Conservation (phyloP, 2,113 vertebrate genomes). For the Pogonocichla stellata region DNA sequence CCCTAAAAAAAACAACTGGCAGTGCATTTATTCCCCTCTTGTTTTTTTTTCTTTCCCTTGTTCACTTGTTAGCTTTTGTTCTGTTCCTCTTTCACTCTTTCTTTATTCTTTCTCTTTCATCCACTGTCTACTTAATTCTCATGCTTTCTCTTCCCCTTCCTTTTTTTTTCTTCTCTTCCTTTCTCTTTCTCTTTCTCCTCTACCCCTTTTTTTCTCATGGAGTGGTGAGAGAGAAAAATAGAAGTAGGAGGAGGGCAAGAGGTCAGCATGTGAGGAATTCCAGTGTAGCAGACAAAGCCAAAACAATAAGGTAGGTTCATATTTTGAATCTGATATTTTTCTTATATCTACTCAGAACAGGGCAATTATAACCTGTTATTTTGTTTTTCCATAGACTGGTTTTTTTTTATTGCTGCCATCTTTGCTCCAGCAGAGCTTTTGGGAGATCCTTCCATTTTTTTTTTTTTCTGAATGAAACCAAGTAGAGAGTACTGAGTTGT, state of each 20-base stretch:
- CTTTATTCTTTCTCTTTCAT: neutral
- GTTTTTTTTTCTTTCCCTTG: neutral
- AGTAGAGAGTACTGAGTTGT: too few species aligned
- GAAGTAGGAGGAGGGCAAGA: constrained; percentile 33
- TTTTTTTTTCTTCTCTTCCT: neutral
- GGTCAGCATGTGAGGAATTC: constrained; percentile 54
- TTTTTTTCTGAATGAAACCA: too few species aligned
- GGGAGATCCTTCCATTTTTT: too few species aligned
- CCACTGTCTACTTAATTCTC: neutral
- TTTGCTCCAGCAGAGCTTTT: neutral
- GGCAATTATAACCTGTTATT: neutral
- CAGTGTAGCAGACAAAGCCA: constrained; percentile 20
- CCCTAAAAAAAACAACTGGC: constrained; percentile 19
- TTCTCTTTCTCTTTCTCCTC: neutral
- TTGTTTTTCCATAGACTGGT: neutral
- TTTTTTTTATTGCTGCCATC: rapidly evolving
- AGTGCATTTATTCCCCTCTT: constrained; percentile 22
- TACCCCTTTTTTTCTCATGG: neutral
- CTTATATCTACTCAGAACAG: neutral
- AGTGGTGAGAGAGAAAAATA: constrained; percentile 33
- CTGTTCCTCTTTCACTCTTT: neutral
- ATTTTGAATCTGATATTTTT: constrained; percentile 11
- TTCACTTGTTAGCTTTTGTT: neutral
- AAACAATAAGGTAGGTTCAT: neutral
- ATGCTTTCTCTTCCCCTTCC: neutral